Evolutionary conservation across 2,888 invertebrate species (phyloP).

Genomic region (Drepana falcataria): DNA sequence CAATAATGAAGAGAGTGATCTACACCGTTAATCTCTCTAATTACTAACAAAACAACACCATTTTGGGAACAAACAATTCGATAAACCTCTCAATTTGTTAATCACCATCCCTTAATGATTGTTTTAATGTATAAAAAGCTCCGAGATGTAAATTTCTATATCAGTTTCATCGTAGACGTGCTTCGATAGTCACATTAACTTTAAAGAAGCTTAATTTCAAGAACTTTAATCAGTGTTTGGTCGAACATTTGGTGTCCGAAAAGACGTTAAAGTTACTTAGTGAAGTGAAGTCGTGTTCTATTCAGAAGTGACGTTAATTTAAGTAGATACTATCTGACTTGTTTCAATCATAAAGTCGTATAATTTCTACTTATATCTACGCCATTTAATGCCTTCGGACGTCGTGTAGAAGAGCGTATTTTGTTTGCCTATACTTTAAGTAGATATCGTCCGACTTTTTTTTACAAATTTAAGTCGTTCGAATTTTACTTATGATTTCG

Average conservation of each 20-base stretch:
- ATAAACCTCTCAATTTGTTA: neutral
- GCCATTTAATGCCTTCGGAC: neutral
- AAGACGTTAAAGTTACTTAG: neutral
- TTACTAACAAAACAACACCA: constrained; percentile 6
- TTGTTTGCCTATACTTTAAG: constrained; percentile 23
- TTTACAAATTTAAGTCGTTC: neutral
- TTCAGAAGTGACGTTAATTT: constrained; percentile 8
- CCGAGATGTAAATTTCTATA: neutral
- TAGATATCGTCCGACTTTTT: constrained; percentile 28
- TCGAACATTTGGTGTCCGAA: too few relatives aligned
- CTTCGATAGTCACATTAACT: neutral
- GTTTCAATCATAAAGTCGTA: constrained; percentile 11
- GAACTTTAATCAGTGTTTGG: neutral
- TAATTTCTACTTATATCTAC: constrained; percentile 18
- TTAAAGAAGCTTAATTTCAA: neutral
- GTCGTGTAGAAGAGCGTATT: neutral
- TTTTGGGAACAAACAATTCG: neutral
- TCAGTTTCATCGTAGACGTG: neutral
- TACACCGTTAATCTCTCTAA: neutral
- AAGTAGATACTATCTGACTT: constrained; percentile 28
- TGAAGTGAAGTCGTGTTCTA: neutral
- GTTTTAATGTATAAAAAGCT: constrained; percentile 9
- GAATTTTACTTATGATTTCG: neutral
- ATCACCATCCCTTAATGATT: constrained; percentile 6
- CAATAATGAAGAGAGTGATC: neutral